These are phyloP conservation scores for Autographa gamma DNA, from an alignment of 2,888 invertebrate genomes.

Conservation along the genomic window DNA sequence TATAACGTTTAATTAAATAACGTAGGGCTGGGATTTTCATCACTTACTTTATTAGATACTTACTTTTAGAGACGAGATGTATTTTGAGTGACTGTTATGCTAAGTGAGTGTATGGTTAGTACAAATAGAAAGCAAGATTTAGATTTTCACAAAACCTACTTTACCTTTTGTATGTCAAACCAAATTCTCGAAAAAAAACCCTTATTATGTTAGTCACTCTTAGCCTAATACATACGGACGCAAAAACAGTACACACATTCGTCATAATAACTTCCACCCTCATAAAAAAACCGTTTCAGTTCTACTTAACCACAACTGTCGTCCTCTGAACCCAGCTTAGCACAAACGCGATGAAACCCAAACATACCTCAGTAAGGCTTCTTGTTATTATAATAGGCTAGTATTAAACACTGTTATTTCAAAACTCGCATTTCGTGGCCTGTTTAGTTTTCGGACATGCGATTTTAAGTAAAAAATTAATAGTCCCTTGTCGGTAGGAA, in stretches of 20 bases:
- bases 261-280: background rate
- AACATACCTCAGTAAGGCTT: conserved; percentile 50
- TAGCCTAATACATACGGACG: background rate
- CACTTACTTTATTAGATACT: background rate
- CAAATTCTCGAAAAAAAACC: no score
- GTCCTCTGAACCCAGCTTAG: conserved; percentile 43
- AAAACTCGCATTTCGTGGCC: conserved; percentile 72
- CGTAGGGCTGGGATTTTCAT: background rate
- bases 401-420: conserved; percentile 76
- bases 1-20: conserved; percentile 28
- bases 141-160: no score
- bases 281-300: background rate
- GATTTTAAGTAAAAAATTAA: conserved; percentile 71
- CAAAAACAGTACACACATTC: background rate
- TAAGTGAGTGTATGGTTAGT: no score
- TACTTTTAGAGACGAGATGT: background rate
- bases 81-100: no score
- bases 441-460: conserved; percentile 72
- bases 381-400: conserved; percentile 73
- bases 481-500: conserved; percentile 52
- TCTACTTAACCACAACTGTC: conserved; percentile 10
- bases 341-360: conserved; percentile 60
- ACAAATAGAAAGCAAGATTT: no score
- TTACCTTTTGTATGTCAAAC: no score
- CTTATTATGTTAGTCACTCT: no score